A percentile compares a stretch with the other conserved stretches of the same genome.
These are phyloP conservation scores for Luperina nickerlii DNA, from an alignment of 2,888 invertebrate genomes.

Conservation along the genomic window DNA sequence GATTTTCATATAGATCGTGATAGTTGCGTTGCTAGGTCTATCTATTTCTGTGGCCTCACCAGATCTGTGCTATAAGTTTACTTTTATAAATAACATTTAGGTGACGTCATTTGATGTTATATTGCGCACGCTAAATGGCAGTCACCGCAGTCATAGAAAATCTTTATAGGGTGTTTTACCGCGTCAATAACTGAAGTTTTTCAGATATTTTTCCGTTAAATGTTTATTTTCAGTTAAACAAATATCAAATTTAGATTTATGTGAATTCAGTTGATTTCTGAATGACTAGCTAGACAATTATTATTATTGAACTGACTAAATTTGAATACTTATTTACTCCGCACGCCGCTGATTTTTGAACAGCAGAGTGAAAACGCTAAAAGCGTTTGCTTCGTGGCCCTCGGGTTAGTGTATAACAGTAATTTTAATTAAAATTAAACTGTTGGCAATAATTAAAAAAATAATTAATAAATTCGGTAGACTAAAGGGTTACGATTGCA, in stretches of 20 bases:
- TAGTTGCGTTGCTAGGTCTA: too few relatives aligned
- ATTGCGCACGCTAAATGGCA: too few relatives aligned
- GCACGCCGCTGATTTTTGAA: not conserved
- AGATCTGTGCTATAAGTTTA: too few relatives aligned
- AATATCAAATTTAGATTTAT: not conserved
- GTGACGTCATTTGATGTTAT: not conserved
- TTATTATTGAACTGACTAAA: not conserved
- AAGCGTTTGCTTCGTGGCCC: conserved; percentile 4
- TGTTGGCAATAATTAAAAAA: too few relatives aligned
- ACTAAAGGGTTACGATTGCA: conserved; percentile 25
- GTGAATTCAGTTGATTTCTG: not conserved
- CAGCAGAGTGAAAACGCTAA: not conserved
- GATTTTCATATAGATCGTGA: too few relatives aligned
- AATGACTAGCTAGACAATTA: not conserved
- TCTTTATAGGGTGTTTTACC: not conserved
- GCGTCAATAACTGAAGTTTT: not conserved
- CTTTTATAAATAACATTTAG: not conserved
- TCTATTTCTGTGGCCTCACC: too few relatives aligned
- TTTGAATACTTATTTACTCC: not conserved
- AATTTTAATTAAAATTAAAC: conserved; percentile 54
- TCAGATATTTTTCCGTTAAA: not conserved
- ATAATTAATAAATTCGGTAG: conserved; percentile 46
- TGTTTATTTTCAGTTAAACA: not conserved
- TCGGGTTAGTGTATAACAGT: conserved; percentile 23
- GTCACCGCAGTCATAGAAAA: not conserved